Evolutionary conservation across 2,113 vertebrate species (phyloP), one percentile per base, ranked within the genome.

Genomic region (Amblyopsis rosae): DNA sequence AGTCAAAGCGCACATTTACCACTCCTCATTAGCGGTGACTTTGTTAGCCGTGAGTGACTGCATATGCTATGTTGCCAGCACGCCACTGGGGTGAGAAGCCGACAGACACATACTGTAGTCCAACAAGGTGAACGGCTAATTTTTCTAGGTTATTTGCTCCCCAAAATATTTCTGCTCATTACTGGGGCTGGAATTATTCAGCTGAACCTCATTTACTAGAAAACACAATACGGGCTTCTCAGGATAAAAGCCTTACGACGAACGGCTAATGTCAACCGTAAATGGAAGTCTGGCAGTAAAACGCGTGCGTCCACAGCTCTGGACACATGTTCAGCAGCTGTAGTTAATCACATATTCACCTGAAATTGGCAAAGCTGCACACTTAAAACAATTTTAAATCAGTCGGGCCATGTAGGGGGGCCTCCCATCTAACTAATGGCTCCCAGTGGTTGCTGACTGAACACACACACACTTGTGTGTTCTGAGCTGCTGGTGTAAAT

Each of bases 121-220:
- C 76, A 70, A 86, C 64, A 84, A 75, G 83, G 84, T 86, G 82
- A 84, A 84, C 70, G 76, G 72, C 64, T 77, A 70, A 76, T 74
- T 54, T 54, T 7, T 54, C 51, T 54, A 4, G 51, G 13, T 6
- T 16, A 7, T 54, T 54, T 54, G 51, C 1, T 7, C 51, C 6
- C 35, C 35, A 41, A 41, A 41, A 41, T 41, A 41, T 41, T 41
- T 54, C 51, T 15, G 13, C 51, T 54, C 51, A 2, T 4, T 54
- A n/a, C 13, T n/a, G 51, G 65, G 33, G n/a, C 11, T 33, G 64
- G n/a, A 9, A 11, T 0, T 32, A 9, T 41, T 47, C 19, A 41
- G 65, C 35, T 32, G n/a, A 10, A 9, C 5, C 65, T 48, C 58
- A 49, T 51, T 2, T 47, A 0, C 49, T 53, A 1, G 47, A 16